These are phyloP conservation scores for Antennarius striatus DNA, from an alignment of 2,113 vertebrate genomes.

Conservation along the genomic window DNA sequence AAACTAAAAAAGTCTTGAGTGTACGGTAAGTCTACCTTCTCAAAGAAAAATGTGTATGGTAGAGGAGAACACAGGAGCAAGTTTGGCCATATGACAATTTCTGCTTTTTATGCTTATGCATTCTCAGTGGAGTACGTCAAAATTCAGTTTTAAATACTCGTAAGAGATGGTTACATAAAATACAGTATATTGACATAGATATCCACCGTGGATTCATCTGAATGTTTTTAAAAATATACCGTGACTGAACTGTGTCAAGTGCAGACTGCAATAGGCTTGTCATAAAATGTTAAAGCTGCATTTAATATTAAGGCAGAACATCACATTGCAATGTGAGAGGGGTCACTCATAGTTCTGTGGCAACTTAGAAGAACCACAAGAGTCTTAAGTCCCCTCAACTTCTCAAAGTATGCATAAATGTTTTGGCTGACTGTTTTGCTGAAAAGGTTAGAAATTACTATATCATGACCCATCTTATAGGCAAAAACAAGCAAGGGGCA, in stretches of 20 bases:
- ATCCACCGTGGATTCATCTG: no score
- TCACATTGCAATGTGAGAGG: background rate
- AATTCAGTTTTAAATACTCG: background rate
- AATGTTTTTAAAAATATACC: no score
- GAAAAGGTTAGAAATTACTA: no score
- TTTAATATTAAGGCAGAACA: no score
- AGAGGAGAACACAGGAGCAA: slow-evolving; percentile 12
- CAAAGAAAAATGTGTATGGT: slow-evolving; percentile 1
- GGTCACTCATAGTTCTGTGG: no score
- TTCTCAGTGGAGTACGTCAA: background rate
- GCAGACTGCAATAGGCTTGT: no score
- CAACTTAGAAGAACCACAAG: no score
- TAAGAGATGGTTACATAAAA: background rate
- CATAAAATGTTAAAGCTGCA: no score
- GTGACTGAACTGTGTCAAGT: no score
- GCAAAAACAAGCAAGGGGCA: no score
- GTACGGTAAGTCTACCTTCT: slow-evolving; percentile 12
- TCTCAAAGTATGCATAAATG: background rate
- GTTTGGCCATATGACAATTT: slow-evolving; percentile 16
- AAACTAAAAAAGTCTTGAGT: background rate
- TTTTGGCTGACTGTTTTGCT: background rate
- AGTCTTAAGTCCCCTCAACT: background rate
- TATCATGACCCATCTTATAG: no score
- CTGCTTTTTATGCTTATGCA: background rate
- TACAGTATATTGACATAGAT: no score